Conservation (phyloP, 2,113 vertebrate genomes). For the Aix galericulata region DNA sequence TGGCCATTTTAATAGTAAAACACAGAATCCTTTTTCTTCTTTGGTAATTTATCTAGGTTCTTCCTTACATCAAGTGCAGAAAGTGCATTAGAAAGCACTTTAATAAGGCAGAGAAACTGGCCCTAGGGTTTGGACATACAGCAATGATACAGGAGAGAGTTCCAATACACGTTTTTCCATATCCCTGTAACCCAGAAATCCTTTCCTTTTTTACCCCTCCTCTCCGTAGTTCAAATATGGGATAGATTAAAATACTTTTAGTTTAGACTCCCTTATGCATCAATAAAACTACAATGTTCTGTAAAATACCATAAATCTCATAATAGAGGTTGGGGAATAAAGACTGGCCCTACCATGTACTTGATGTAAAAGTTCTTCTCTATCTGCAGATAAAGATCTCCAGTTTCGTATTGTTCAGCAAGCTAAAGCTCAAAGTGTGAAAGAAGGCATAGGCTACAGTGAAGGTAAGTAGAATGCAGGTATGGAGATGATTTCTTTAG, state of each 20-base stretch:
- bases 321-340: not conserved
- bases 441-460: constrained; percentile 80
- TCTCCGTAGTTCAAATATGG: not conserved
- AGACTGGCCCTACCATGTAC: not conserved
- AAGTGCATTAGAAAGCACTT: not conserved
- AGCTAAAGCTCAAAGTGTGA: constrained; percentile 77
- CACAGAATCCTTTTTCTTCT: not conserved
- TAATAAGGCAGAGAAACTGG: not conserved
- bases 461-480: constrained; percentile 72
- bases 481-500: not conserved
- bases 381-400: constrained; percentile 81
- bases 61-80: not conserved
- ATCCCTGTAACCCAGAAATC: not conserved
- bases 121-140: not conserved
- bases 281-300: not conserved
- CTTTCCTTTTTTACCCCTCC: rapidly evolving
- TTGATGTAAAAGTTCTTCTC: not conserved
- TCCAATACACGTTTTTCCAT: not conserved
- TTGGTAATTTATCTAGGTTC: not conserved
- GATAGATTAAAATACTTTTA: not conserved
- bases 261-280: not conserved
- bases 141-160: not conserved
- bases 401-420: constrained; percentile 88
- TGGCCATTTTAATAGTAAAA: not conserved
- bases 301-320: not conserved